A percentile compares a stretch with the other conserved stretches of the same genome.
These are phyloP conservation scores for Malurus elegans DNA, from an alignment of 2,113 vertebrate genomes.

Conservation along the genomic window DNA sequence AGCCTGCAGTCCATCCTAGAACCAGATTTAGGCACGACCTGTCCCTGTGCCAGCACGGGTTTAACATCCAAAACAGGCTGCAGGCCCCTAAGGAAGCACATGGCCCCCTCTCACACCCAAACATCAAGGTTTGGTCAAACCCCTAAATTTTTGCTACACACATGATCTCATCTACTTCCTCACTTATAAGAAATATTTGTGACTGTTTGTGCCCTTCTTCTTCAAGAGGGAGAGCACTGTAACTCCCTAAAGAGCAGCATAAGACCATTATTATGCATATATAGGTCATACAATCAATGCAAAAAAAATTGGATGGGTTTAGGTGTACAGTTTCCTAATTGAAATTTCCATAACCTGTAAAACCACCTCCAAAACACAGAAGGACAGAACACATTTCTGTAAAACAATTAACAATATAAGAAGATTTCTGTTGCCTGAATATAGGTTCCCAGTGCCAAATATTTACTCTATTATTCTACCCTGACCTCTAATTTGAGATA, in stretches of 20 bases:
- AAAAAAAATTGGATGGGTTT: neutral
- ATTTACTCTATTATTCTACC: neutral
- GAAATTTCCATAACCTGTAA: neutral
- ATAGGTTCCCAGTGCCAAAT: neutral
- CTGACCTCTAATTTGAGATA: neutral
- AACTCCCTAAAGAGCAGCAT: neutral
- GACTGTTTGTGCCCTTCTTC: neutral
- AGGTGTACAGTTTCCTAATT: neutral
- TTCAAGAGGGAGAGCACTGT: fast-evolving
- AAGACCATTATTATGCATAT: neutral
- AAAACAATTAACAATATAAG: neutral
- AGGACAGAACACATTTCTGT: neutral
- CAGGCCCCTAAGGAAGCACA: fast-evolving
- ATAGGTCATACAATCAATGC: neutral
- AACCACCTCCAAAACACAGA: neutral
- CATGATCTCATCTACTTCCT: neutral
- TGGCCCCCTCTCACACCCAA: fast-evolving
- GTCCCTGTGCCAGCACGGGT: fast-evolving
- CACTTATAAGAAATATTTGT: neutral
- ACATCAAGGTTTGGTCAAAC: neutral
- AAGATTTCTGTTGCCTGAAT: neutral
- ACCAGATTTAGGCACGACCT: too few relatives aligned
- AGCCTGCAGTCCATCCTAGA: too few relatives aligned
- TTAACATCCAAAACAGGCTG: neutral
- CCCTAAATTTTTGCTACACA: neutral